Conservation (phyloP, 2,113 vertebrate genomes). For the Alosa alosa region DNA sequence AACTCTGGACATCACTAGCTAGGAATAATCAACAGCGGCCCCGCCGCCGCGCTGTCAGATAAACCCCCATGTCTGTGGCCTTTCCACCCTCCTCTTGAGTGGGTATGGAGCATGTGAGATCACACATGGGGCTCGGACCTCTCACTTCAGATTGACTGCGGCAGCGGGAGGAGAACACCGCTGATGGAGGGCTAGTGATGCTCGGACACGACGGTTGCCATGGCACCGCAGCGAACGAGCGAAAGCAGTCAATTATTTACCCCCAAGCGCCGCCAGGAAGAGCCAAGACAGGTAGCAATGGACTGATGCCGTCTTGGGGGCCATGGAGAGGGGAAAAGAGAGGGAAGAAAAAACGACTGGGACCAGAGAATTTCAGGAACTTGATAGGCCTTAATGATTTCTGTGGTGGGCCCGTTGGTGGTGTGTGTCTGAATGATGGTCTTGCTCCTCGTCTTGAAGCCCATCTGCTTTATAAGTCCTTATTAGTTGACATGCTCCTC, state of each 20-base stretch:
- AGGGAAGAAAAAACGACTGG: not conserved
- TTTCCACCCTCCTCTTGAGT: not conserved
- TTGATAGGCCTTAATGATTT: not conserved
- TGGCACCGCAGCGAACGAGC: not conserved
- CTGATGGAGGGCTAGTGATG: constrained; percentile 13
- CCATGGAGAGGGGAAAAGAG: not conserved
- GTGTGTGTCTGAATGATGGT: not conserved
- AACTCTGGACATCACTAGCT: not conserved
- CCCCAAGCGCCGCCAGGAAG: not conserved
- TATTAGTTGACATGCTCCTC: not conserved
- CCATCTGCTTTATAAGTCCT: not conserved
- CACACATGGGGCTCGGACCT: constrained; percentile 18
- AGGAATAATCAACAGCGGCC: not conserved
- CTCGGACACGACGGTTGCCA: constrained; percentile 15
- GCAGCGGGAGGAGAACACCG: not conserved
- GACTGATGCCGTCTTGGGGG: not conserved
- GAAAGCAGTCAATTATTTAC: constrained; percentile 25
- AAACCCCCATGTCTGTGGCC: not conserved
- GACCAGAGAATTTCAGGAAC: not conserved
- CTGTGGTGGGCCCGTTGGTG: not conserved
- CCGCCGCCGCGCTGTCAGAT: not conserved
- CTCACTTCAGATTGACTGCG: constrained; percentile 15
- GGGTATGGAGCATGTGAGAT: not conserved
- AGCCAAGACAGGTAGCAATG: not conserved
- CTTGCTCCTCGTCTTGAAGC: not conserved